Conservation (phyloP, 2,113 vertebrate genomes). For the Pampusana beccarii region DNA sequence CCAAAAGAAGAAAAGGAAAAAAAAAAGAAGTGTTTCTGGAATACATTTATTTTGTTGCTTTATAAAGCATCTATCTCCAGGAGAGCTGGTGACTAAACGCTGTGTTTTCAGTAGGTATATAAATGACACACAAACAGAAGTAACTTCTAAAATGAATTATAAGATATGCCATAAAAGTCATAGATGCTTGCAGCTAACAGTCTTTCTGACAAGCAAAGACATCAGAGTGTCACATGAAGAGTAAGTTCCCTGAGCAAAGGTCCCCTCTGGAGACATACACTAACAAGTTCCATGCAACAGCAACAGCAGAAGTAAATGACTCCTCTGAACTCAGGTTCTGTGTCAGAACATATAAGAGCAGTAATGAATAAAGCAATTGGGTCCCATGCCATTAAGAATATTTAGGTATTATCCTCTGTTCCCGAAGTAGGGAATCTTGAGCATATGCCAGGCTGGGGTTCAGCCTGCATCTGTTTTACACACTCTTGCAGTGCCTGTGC, state of each 20-base stretch:
- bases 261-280: background rate
- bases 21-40: background rate
- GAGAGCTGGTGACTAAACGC: background rate
- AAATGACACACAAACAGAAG: background rate
- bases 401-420: background rate
- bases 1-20: background rate
- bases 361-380: background rate
- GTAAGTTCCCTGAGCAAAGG: background rate
- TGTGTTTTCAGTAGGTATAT: background rate
- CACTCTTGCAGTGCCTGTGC: background rate
- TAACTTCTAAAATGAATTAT: background rate
- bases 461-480: background rate
- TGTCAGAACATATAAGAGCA: background rate
- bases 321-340: background rate
- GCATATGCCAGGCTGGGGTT: background rate
- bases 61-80: background rate
- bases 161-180: background rate
- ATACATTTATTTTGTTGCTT: background rate
- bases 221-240: background rate
- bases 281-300: background rate
- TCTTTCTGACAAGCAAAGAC: background rate
- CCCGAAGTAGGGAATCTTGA: background rate
- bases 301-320: background rate
- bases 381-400: background rate
- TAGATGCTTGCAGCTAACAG: background rate